Evolutionary conservation across 2,113 vertebrate genomes (phyloP).

Genomic region (Lophochroa leadbeateri): DNA sequence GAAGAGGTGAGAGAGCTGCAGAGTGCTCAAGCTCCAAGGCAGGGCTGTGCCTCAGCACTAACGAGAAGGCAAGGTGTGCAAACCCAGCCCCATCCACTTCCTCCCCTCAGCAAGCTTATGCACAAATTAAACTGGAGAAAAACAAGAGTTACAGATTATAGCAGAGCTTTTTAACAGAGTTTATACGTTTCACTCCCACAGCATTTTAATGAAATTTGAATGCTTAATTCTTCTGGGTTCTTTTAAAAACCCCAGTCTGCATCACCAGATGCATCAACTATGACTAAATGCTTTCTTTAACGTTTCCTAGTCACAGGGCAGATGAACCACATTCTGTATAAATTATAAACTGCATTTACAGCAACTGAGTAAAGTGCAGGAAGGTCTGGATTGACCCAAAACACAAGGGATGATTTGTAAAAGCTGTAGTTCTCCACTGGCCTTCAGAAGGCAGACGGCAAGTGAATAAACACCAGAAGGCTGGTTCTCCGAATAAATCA

Average conservation of each 20-base stretch:
- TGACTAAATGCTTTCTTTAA: conserved; percentile 13
- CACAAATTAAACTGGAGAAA: background rate
- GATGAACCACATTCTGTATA: background rate
- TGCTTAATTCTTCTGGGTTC: conserved; percentile 28
- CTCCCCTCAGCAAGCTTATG: background rate
- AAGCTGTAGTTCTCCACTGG: background rate
- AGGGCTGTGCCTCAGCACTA: background rate
- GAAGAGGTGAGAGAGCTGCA: background rate
- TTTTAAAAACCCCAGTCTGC: background rate
- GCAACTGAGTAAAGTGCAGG: background rate
- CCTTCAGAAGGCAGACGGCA: background rate
- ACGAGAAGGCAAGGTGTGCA: background rate
- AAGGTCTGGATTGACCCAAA: conserved; percentile 12
- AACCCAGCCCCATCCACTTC: background rate
- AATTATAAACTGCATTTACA: conserved; percentile 37
- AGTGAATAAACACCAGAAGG: background rate
- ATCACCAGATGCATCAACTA: conserved; percentile 24
- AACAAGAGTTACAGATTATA: conserved; percentile 12
- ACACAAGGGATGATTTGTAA: background rate
- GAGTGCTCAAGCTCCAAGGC: background rate
- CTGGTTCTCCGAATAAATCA: conserved; percentile 2
- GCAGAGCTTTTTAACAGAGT: conserved; percentile 21
- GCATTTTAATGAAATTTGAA: conserved; percentile 51
- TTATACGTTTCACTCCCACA: conserved; percentile 44
- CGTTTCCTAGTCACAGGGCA: background rate